These are phyloP conservation scores for Rhinopomastus cyanomelas DNA, from an alignment of 2,113 vertebrate genomes.

Conservation along the genomic window DNA sequence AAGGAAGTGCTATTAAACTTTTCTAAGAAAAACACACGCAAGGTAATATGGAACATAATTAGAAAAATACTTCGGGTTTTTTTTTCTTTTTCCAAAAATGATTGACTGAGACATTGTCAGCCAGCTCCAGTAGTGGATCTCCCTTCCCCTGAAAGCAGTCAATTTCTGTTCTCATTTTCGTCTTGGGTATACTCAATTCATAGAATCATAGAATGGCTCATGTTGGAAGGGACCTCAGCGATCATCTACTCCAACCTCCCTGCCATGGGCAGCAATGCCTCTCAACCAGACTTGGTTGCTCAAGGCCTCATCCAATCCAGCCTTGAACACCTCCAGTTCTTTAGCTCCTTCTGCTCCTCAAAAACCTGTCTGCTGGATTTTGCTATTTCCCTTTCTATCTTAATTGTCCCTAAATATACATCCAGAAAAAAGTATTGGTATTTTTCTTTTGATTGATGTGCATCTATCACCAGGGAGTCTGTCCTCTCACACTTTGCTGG, in stretches of 20 bases:
- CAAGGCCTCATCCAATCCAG: too few species aligned
- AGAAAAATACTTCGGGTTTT: background rate
- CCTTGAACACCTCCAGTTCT: background rate
- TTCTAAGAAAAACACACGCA: conserved; percentile 32
- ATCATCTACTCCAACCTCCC: too few species aligned
- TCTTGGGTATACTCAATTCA: background rate
- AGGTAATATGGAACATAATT: conserved; percentile 29
- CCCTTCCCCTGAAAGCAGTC: background rate
- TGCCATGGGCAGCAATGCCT: too few species aligned
- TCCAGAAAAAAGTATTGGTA: background rate
- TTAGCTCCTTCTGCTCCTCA: background rate
- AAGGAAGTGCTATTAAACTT: conserved; percentile 46
- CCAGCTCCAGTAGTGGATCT: background rate
- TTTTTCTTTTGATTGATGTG: background rate
- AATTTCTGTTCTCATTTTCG: background rate
- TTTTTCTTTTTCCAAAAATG: background rate
- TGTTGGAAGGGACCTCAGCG: too few species aligned
- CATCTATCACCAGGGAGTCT: background rate
- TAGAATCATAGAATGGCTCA: too few species aligned
- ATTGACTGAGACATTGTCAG: background rate
- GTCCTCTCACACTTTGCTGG: background rate
- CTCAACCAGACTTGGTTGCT: too few species aligned
- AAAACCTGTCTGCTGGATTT: background rate
- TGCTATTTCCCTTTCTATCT: background rate
- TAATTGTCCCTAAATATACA: background rate